Evolutionary conservation across 2,113 vertebrate genomes (phyloP), one percentile per base, ranked within the genome.

Genomic region (Ariopsis seemanni): DNA sequence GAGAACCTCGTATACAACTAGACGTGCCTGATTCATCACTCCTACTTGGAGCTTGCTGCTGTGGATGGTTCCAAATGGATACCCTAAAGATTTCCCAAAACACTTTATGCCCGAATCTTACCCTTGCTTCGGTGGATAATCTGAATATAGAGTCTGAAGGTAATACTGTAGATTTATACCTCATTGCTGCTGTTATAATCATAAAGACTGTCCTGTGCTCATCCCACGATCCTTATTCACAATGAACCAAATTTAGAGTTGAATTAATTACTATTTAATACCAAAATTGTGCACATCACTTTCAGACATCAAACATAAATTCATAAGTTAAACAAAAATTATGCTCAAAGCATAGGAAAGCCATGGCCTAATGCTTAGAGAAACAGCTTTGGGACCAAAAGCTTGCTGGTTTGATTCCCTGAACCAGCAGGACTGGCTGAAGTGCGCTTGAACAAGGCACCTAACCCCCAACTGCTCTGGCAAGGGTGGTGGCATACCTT

Each of bases 1-100:
- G 55, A 82, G 48, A 69, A 72, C 82, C 30, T 60, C 67, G 8
- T 27, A 52, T 80, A 85, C 77, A 85, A 65, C 50, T 48, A 79
- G 72, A 71, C 48, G 63, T 27, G 22, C 62, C 55, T 34, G 79
- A 81, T 81, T 60, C 20, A 60, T 81, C 79, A 58, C 53, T 60
- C 27, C 78, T 5, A 12, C 55, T 18, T 34, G 53, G 27, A 81
- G 27, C 78, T 34, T 55, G 55, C 27, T 57, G 53, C 78, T 34
- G 2, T 5, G 17, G 55, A 80, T 34, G 17, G 15, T 34, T 60
- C 4, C 30, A 12, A 17, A 22, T 22, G 55, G 4, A 81, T 42
- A 42, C 17, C 12, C 11, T 55, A 55, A 55, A 52, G 72, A 25
- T 77, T 77, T 17, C 14, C 77, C 5, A n/a, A 53, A 58, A 60